Conservation (phyloP, 2,888 invertebrate genomes). For the Rhagium mordax region DNA sequence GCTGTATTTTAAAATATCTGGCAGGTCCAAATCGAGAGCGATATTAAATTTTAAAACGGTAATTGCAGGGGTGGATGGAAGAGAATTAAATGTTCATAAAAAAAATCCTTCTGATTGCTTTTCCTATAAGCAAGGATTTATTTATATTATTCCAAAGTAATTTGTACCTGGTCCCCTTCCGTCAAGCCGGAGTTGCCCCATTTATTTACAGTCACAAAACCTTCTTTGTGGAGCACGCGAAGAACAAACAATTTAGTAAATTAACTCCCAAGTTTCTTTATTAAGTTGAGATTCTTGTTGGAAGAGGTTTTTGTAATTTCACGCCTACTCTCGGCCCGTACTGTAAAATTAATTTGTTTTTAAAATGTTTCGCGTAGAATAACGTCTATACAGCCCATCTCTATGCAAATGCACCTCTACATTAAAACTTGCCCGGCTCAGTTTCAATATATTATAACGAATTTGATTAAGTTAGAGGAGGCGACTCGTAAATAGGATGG, state of each 20-base stretch:
- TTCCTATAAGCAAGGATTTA: neutral
- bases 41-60: no score
- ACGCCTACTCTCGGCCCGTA: constrained; percentile 14
- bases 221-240: neutral
- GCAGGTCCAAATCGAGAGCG: no score
- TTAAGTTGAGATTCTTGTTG: constrained; percentile 12
- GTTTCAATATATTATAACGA: constrained; percentile 16
- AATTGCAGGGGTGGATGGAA: neutral
- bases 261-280: constrained; percentile 33
- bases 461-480: neutral
- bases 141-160: constrained; percentile 13
- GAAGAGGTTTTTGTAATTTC: constrained; percentile 13
- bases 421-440: constrained; percentile 13
- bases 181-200: neutral
- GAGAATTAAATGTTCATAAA: neutral
- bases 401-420: constrained; percentile 30
- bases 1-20: no score
- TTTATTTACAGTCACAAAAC: neutral
- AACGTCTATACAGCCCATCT: constrained; percentile 14
- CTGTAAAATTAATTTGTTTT: constrained; percentile 32
- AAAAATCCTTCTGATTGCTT: neutral
- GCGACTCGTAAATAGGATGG: neutral
- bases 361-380: neutral
- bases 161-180: constrained; percentile 18
- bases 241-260: constrained; percentile 32